These are phyloP conservation scores for Falco novaeseelandiae DNA, from an alignment of 2,797 vertebrate genomes.

Conservation along the genomic window DNA sequence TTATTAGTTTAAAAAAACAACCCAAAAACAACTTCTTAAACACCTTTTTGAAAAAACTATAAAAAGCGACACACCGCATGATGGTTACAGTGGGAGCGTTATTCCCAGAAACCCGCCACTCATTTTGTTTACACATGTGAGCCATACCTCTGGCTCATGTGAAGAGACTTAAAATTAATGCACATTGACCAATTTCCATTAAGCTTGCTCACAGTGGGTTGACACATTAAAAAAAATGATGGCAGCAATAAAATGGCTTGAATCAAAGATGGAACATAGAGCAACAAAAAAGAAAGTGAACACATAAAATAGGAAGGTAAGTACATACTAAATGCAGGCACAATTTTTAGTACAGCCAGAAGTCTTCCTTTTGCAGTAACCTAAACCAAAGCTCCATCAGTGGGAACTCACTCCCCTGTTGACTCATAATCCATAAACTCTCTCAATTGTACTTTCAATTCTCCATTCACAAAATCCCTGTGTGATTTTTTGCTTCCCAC, in stretches of 20 bases:
- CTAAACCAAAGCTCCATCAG: neutral
- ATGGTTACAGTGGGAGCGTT: neutral
- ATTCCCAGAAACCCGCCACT: neutral
- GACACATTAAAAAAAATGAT: neutral
- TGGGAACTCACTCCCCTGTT: rapidly evolving
- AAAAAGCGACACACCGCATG: neutral
- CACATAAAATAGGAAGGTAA: neutral
- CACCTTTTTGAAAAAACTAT: neutral
- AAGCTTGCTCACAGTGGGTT: neutral
- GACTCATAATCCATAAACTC: neutral
- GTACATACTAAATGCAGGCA: neutral
- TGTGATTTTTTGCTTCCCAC: neutral
- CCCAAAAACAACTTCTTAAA: neutral
- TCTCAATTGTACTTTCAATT: neutral
- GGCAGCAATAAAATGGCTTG: neutral
- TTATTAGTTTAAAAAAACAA: neutral
- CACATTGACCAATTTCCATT: neutral
- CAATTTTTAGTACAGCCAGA: neutral
- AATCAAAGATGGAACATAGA: neutral
- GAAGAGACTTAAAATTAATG: neutral
- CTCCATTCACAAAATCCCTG: neutral
- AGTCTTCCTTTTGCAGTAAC: neutral
- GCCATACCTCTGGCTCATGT: neutral
- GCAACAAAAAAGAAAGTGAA: neutral
- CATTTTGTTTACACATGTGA: neutral